Evolutionary conservation across 2,797 vertebrate species (phyloP).

Genomic region (Threskiornis aethiopicus): DNA sequence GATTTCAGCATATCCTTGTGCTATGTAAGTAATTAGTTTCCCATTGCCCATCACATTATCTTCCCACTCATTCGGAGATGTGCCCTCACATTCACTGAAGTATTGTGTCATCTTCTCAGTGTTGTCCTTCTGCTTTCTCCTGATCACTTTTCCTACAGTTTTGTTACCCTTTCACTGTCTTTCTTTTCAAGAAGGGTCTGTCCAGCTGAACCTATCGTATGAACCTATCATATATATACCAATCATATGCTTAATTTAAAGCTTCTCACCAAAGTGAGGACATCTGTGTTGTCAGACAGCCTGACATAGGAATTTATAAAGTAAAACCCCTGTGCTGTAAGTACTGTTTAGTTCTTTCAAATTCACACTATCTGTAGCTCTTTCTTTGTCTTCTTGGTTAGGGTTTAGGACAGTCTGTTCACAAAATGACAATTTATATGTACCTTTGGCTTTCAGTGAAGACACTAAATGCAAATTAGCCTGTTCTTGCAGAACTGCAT

Average conservation of each 20-base stretch:
- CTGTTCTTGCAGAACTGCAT: not conserved
- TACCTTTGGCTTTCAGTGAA: not conserved
- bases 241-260: not conserved
- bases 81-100: not conserved
- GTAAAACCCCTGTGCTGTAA: not conserved
- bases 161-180: not conserved
- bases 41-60: not conserved
- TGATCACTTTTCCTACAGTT: not conserved
- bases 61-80: not conserved
- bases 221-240: not conserved
- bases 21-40: not conserved
- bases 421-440: not conserved
- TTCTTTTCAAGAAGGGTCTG: not conserved
- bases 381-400: not conserved
- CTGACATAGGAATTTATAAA: not conserved
- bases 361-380: not conserved
- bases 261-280: not conserved
- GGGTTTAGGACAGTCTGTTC: not conserved
- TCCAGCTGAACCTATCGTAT: rapidly evolving
- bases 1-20: not conserved
- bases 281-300: not conserved
- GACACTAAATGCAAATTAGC: not conserved
- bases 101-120: not conserved
- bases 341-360: not conserved
- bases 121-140: not conserved